Evolutionary conservation across 2,888 invertebrate genomes (phyloP).

Genomic region (Zaprionus obscuricornis): DNA sequence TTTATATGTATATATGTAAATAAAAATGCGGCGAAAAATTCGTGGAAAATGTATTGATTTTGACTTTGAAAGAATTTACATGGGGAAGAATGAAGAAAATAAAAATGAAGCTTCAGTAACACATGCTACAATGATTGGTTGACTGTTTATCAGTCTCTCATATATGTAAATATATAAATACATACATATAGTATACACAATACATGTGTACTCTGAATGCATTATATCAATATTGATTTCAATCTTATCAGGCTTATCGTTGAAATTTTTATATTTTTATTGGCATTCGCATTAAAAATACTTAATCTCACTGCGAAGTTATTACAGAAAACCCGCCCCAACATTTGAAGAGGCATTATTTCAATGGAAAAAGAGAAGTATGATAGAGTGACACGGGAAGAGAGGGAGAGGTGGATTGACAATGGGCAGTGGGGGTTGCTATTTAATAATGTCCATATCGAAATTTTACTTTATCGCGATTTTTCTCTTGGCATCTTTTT

Average conservation of each 20-base stretch:
- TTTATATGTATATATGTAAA: conserved; percentile 32
- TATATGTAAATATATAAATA: too few relatives aligned
- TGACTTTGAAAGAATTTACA: conserved; percentile 60
- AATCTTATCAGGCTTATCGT: conserved; percentile 67
- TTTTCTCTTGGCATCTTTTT: conserved; percentile 34
- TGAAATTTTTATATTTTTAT: conserved; percentile 75
- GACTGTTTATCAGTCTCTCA: conserved; percentile 46
- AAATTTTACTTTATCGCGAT: conserved; percentile 76
- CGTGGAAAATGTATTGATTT: conserved; percentile 80
- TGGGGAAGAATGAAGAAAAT: conserved; percentile 35
- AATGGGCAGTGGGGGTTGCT: conserved; percentile 15
- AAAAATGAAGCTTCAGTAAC: conserved; percentile 36
- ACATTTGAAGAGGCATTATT: neutral
- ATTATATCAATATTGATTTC: conserved; percentile 72
- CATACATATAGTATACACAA: conserved; percentile 1
- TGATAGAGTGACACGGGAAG: neutral
- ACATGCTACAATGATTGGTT: conserved; percentile 50
- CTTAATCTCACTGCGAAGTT: conserved; percentile 74
- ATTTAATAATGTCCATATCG: conserved; percentile 75
- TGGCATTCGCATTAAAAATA: conserved; percentile 78
- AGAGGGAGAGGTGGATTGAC: neutral
- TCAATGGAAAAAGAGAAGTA: neutral
- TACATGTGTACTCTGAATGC: conserved; percentile 16
- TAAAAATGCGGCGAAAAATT: conserved; percentile 50
- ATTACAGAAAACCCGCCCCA: conserved; percentile 46